phyloP scores from a whole-genome alignment of 2,888 invertebrate species.

The Himalopsyche kuldschensis region DNA sequence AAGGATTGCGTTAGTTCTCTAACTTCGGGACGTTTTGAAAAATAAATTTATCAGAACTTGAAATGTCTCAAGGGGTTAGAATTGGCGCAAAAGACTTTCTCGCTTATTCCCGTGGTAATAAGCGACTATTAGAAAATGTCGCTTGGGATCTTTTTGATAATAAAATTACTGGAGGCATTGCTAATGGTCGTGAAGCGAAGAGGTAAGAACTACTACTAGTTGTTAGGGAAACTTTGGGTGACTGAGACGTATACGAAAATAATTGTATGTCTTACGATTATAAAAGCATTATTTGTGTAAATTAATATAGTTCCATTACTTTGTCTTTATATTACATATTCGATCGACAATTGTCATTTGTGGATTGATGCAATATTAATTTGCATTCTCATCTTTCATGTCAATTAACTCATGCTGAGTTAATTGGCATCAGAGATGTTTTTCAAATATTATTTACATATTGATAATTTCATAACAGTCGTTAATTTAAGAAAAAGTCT shows the following conservation, averaged over 20 bases:
- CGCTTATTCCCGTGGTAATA: not conserved
- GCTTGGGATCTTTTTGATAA: not conserved
- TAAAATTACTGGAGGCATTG: not conserved
- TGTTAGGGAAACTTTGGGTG: not conserved
- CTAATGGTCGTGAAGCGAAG: slow-evolving; percentile 1
- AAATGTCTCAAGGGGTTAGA: not conserved
- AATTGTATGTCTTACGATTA: not conserved
- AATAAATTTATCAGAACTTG: not conserved
- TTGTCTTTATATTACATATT: no score
- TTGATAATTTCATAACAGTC: no score
- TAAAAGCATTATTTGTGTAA: no score
- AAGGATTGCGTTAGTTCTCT: not conserved
- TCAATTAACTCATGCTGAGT: no score
- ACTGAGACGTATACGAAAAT: not conserved
- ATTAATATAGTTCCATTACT: no score
- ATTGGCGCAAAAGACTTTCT: not conserved
- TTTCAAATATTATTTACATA: no score
- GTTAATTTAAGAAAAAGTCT: no score
- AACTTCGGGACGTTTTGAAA: not conserved
- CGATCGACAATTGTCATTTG: no score
- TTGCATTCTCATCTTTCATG: no score
- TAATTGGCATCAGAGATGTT: no score
- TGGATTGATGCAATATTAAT: no score
- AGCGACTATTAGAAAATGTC: not conserved
- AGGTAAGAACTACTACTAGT: slow-evolving; percentile 2